These are phyloP conservation scores for Phrynosoma platyrhinos DNA, from an alignment of 2,113 vertebrate species.

Conservation along the genomic window DNA sequence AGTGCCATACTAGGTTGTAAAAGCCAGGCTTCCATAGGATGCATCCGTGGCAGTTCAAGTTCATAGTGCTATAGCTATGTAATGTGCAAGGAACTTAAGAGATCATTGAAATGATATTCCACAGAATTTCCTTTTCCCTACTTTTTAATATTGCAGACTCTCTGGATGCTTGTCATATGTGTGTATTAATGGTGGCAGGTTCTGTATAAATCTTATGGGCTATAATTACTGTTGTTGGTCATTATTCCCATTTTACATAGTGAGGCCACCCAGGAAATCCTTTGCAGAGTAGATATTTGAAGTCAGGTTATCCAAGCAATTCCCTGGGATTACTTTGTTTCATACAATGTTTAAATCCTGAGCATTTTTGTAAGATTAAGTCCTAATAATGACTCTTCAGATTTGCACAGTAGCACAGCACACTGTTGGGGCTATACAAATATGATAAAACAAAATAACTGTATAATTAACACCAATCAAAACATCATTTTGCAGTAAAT, in stretches of 20 bases:
- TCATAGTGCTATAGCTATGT: too few relatives aligned
- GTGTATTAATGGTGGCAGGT: neutral
- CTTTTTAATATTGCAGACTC: neutral
- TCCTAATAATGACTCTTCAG: conserved; percentile 10
- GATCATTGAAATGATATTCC: neutral
- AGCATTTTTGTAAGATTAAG: conserved; percentile 44
- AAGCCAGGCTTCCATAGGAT: too few relatives aligned
- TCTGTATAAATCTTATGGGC: neutral
- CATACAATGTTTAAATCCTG: conserved; percentile 2
- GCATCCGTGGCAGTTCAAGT: too few relatives aligned
- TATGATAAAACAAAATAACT: conserved; percentile 58
- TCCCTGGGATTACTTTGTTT: conserved; percentile 14
- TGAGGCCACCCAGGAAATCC: neutral
- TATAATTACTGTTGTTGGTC: neutral
- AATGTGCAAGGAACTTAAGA: too few relatives aligned
- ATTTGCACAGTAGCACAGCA: conserved; percentile 36
- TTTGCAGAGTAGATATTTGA: neutral
- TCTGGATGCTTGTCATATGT: neutral
- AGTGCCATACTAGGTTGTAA: too few relatives aligned
- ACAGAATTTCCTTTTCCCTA: neutral
- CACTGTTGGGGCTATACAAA: conserved; percentile 36
- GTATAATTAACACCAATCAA: conserved; percentile 57
- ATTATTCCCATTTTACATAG: conserved; percentile 10
- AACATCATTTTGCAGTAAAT: conserved; percentile 65
- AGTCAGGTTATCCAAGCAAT: neutral